Evolutionary conservation across 2,797 vertebrate genomes (phyloP).

Genomic region (Crocodylus rhombifer): DNA sequence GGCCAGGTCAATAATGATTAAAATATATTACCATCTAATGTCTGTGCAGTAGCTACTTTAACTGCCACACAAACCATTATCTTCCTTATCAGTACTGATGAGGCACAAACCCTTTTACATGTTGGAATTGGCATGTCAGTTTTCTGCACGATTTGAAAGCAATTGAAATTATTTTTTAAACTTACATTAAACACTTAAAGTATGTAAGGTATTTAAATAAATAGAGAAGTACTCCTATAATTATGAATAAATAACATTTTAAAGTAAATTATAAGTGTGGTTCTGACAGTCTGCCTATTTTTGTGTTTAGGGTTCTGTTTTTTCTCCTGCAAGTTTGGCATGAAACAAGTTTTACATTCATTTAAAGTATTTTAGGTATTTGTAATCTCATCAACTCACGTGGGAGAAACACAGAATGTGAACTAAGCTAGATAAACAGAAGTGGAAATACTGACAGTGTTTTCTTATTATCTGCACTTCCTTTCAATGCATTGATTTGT

Average conservation of each 20-base stretch:
- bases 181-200: not conserved
- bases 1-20: accelerated
- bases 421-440: not conserved
- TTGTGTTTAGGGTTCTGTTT: accelerated
- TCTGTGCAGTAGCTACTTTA: not conserved
- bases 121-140: not conserved
- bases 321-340: not conserved
- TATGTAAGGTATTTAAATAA: not conserved
- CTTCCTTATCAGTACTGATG: not conserved
- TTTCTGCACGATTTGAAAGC: not conserved
- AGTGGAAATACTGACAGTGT: not conserved
- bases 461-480: not conserved
- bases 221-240: no score
- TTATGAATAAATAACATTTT: not conserved
- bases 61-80: not conserved
- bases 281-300: not conserved
- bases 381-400: not conserved
- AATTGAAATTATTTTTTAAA: not conserved
- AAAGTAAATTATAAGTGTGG: not conserved
- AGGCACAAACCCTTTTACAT: not conserved
- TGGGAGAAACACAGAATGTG: not conserved
- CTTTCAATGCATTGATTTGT: not conserved
- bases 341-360: accelerated
- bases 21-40: not conserved
- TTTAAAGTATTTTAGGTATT: not conserved